Evolutionary conservation across 2,797 vertebrate genomes (phyloP).

Genomic region (Heliangelus exortis): DNA sequence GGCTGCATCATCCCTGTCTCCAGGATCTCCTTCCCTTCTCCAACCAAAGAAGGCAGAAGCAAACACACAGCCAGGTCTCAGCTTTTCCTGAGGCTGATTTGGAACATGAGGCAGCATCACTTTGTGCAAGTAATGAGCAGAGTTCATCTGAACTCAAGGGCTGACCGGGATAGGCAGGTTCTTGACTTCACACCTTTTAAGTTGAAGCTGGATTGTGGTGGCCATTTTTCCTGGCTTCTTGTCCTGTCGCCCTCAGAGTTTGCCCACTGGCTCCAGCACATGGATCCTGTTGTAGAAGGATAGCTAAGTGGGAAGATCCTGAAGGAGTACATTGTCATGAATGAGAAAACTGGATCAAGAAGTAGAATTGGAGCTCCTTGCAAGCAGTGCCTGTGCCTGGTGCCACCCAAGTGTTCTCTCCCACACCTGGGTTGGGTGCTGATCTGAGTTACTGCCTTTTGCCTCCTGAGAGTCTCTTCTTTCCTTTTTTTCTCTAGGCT

Average conservation of each 20-base stretch:
- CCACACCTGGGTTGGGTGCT: not conserved
- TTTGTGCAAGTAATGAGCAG: not conserved
- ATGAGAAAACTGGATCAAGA: not conserved
- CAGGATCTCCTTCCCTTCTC: not conserved
- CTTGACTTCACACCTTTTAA: not conserved
- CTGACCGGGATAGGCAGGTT: not conserved
- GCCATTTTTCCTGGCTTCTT: not conserved
- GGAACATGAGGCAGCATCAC: not conserved
- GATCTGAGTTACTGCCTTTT: not conserved
- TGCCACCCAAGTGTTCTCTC: not conserved
- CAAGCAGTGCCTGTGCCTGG: not conserved
- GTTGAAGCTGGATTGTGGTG: not conserved
- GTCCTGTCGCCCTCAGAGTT: not conserved
- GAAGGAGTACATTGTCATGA: not conserved
- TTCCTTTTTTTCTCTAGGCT: not conserved
- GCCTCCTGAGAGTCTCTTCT: not conserved
- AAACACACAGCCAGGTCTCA: not conserved
- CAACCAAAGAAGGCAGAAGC: not conserved
- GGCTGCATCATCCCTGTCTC: not conserved
- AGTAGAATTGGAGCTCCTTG: not conserved
- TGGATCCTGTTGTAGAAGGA: not conserved
- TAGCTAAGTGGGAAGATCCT: not conserved
- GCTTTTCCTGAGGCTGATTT: not conserved
- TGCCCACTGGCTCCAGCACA: not conserved
- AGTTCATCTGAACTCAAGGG: not conserved